phyloP scores from a whole-genome alignment of 2,888 invertebrate species.

The Andrena chrysosceles region DNA sequence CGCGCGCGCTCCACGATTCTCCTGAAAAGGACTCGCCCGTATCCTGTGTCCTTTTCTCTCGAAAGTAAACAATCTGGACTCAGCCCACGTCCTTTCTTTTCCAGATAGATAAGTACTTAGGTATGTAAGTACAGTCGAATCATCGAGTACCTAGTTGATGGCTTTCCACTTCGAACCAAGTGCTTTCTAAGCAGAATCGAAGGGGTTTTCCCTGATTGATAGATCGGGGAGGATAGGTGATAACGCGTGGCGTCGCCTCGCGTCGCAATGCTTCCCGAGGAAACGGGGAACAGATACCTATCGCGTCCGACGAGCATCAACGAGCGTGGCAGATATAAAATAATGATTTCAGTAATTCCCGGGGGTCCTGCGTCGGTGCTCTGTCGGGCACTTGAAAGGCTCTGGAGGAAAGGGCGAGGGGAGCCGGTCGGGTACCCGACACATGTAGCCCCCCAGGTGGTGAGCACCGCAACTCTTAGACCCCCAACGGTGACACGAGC shows the following conservation, averaged over 20 bases:
- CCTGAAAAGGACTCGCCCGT: slow-evolving; percentile 20
- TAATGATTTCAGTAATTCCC: slow-evolving; percentile 77
- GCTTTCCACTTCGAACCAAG: no score
- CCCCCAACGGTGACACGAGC: slow-evolving; percentile 79
- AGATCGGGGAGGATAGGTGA: background rate
- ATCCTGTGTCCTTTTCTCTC: slow-evolving; percentile 25
- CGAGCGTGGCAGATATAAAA: slow-evolving; percentile 65
- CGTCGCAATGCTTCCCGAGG: background rate
- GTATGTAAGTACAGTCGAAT: no score
- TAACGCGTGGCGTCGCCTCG: background rate
- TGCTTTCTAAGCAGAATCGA: no score
- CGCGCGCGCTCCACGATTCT: slow-evolving; percentile 2
- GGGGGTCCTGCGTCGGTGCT: slow-evolving; percentile 59
- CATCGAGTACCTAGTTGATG: no score
- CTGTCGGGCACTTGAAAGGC: slow-evolving; percentile 81
- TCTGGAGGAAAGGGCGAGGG: slow-evolving; percentile 51
- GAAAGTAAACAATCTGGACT: slow-evolving; percentile 20
- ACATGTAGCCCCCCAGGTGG: slow-evolving; percentile 81
- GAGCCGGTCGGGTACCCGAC: slow-evolving; percentile 76
- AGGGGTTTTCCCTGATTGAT: no score
- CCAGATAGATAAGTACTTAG: background rate
- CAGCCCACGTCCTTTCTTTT: background rate
- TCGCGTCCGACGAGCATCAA: background rate
- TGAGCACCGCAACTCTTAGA: slow-evolving; percentile 74
- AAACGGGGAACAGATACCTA: background rate